Evolutionary conservation across 2,888 invertebrate genomes (phyloP).

Genomic region (Troglohyphantes excavatus): DNA sequence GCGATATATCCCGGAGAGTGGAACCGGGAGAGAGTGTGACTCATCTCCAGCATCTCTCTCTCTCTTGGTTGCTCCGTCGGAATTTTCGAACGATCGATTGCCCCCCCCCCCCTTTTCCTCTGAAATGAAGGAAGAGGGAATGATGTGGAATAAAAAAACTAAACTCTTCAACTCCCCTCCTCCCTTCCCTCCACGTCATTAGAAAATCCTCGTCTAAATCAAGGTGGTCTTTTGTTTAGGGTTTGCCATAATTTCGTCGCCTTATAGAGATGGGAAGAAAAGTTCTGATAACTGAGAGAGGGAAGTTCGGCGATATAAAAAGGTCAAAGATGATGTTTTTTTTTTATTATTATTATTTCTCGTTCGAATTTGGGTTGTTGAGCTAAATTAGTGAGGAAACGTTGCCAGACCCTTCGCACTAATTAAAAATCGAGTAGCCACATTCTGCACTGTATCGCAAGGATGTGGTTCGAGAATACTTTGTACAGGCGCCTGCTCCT

Average conservation of each 20-base stretch:
- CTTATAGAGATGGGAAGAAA: constrained; percentile 1
- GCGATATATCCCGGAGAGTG: constrained; percentile 6
- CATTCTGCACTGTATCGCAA: too few relatives aligned
- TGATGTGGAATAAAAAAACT: constrained; percentile 11
- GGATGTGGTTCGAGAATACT: too few relatives aligned
- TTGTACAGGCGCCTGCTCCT: too few relatives aligned
- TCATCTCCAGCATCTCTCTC: constrained; percentile 70
- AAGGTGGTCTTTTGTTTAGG: constrained; percentile 38
- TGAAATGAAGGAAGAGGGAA: constrained; percentile 36
- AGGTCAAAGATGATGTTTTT: background rate
- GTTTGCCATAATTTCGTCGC: constrained; percentile 43
- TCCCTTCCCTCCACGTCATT: constrained; percentile 26
- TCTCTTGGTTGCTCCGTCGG: constrained; percentile 56
- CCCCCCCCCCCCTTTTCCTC: constrained; percentile 1
- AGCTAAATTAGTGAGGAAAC: background rate
- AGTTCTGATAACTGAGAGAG: background rate
- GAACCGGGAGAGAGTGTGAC: constrained; percentile 48
- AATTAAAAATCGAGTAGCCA: background rate
- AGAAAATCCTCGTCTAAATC: constrained; percentile 57
- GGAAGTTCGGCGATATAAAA: background rate
- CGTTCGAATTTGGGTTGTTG: background rate
- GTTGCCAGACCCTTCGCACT: background rate
- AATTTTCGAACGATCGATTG: constrained; percentile 73
- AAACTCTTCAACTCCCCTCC: background rate
- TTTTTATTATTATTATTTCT: background rate